These are phyloP conservation scores for Microctenopoma steveboyesi DNA, from an alignment of 2,797 vertebrate genomes.

Conservation along the genomic window DNA sequence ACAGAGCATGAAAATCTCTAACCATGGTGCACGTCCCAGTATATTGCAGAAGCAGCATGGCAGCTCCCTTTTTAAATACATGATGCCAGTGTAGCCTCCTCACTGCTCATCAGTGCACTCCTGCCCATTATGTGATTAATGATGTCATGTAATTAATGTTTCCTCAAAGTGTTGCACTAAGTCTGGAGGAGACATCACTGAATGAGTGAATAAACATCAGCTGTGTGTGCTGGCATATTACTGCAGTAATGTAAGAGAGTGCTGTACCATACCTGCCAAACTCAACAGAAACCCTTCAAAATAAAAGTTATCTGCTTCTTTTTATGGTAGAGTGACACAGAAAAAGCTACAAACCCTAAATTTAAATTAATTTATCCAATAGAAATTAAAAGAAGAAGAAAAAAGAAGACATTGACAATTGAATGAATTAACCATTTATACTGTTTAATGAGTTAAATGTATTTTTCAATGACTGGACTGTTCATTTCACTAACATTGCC, in stretches of 20 bases:
- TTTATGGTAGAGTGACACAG: not conserved
- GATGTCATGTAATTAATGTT: slow-evolving; percentile 38
- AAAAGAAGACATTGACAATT: no score
- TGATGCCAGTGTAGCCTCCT: not conserved
- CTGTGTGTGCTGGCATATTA: not conserved
- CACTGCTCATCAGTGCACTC: not conserved
- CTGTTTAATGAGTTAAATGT: no score
- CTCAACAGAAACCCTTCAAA: not conserved
- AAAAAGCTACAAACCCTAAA: no score
- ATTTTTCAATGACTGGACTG: no score
- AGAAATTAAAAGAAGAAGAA: no score
- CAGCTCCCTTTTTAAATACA: not conserved
- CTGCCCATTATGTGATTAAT: slow-evolving; percentile 30
- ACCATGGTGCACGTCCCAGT: not conserved
- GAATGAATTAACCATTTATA: no score
- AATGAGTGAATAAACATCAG: not conserved
- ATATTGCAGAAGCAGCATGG: not conserved
- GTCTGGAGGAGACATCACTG: not conserved
- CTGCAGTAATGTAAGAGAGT: not conserved
- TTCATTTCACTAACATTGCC: no score
- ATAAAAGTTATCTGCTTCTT: not conserved
- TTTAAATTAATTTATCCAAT: no score
- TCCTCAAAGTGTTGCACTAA: slow-evolving; percentile 1
- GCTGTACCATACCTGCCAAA: not conserved
- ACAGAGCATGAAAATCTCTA: not conserved